These are phyloP conservation scores for Halichoerus grypus DNA, from an alignment of 2,113 vertebrate genomes.

Conservation along the genomic window DNA sequence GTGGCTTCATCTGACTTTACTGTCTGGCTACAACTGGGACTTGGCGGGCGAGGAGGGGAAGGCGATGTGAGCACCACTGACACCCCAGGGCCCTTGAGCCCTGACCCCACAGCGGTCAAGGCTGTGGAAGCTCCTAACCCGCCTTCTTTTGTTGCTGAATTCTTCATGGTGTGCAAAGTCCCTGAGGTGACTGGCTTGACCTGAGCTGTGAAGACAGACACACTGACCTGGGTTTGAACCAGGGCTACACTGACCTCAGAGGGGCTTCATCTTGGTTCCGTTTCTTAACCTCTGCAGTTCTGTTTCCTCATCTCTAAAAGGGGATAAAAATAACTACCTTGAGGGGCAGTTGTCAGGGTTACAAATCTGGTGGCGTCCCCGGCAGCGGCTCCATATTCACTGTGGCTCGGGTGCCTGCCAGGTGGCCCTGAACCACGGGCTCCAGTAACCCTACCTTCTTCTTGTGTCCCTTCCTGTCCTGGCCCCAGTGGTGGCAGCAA, in stretches of 20 bases:
- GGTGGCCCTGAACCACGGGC: not conserved
- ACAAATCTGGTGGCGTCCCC: not conserved
- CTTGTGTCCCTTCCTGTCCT: not conserved
- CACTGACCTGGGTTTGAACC: not conserved
- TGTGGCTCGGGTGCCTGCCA: not conserved
- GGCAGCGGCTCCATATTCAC: not conserved
- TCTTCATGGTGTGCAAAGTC: not conserved
- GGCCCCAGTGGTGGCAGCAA: not conserved
- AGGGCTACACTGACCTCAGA: not conserved
- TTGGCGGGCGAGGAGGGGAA: not conserved
- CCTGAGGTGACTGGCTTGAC: not conserved
- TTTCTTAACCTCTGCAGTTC: not conserved
- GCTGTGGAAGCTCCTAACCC: not conserved
- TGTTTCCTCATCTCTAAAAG: constrained; percentile 23
- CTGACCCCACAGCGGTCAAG: not conserved
- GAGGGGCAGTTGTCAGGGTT: not conserved
- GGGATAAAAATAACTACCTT: not conserved
- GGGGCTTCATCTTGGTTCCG: not conserved
- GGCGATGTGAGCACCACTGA: not conserved
- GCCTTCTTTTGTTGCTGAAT: not conserved
- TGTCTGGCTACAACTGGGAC: not conserved
- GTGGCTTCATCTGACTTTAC: not conserved
- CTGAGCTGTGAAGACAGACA: not conserved
- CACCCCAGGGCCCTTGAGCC: not conserved
- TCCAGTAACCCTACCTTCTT: not conserved